Evolutionary conservation across 2,113 vertebrate species (phyloP).

Genomic region (Callospermophilus lateralis): DNA sequence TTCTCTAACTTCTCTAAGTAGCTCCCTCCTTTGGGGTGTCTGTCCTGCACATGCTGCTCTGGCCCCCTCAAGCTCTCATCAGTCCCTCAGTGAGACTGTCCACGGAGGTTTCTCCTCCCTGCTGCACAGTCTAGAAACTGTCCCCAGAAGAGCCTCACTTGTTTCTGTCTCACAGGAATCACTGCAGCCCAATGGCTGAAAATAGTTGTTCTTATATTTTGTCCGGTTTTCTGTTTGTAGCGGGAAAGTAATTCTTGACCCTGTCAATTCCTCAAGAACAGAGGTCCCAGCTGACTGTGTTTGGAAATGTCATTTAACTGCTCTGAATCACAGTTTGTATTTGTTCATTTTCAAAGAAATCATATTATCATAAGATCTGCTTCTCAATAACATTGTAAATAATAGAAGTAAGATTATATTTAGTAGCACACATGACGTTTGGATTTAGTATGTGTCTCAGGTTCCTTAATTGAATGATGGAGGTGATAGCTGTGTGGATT

Average conservation of each 20-base stretch:
- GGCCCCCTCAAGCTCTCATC: neutral
- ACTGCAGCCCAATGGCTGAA: neutral
- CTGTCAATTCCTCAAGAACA: neutral
- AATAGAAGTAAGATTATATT: slow-evolving; percentile 52
- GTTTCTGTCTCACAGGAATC: neutral
- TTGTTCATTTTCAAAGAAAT: slow-evolving; percentile 27
- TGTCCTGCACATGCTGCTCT: neutral
- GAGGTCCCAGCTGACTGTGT: neutral
- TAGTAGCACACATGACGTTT: neutral
- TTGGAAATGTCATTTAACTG: neutral
- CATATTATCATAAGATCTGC: slow-evolving; percentile 3
- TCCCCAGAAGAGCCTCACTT: neutral
- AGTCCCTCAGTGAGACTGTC: neutral
- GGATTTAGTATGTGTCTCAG: neutral
- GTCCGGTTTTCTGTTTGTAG: slow-evolving; percentile 52
- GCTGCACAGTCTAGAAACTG: neutral
- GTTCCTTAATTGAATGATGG: slow-evolving; percentile 11
- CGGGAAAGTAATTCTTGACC: slow-evolving; percentile 4
- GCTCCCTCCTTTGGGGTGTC: neutral
- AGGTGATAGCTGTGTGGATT: neutral
- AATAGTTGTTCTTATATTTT: slow-evolving; percentile 41
- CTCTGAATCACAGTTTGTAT: slow-evolving; percentile 4
- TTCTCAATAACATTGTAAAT: neutral
- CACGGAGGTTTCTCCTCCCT: neutral
- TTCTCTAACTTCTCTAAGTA: neutral